Percentiles rank a stretch among this genome's conserved stretches.
Evolutionary conservation across 2,888 invertebrate species (phyloP).

Genomic region (Caenorhabditis japonica): DNA sequence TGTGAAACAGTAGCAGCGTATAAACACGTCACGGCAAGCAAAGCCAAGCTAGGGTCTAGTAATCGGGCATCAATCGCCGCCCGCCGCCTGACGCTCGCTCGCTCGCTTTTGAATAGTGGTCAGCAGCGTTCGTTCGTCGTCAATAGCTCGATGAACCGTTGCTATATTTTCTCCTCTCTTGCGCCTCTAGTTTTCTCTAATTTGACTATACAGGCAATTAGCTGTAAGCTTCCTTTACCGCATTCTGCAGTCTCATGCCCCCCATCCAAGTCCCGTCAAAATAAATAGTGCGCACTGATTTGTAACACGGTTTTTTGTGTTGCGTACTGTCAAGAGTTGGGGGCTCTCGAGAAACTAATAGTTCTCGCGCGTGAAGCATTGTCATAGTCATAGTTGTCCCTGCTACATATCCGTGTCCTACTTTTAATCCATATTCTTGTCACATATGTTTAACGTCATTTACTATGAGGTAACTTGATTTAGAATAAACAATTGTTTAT

Average conservation of each 20-base stretch:
- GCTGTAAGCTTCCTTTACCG: slow-evolving; percentile 20
- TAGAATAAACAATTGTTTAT: neutral
- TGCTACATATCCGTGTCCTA: slow-evolving; percentile 19
- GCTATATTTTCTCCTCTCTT: slow-evolving; percentile 10
- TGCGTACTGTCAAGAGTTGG: slow-evolving; percentile 37
- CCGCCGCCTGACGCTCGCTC: no score
- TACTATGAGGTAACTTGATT: slow-evolving; percentile 49
- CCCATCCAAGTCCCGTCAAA: slow-evolving; percentile 46
- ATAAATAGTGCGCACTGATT: slow-evolving; percentile 48
- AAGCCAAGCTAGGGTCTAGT: slow-evolving; percentile 38
- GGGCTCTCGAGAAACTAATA: slow-evolving; percentile 47
- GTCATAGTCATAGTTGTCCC: slow-evolving; percentile 20
- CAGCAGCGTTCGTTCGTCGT: slow-evolving; percentile 45
- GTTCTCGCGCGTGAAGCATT: slow-evolving; percentile 39
- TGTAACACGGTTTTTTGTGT: slow-evolving; percentile 47
- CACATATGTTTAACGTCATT: slow-evolving; percentile 50
- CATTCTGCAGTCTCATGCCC: slow-evolving; percentile 33
- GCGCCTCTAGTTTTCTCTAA: slow-evolving; percentile 32
- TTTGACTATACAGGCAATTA: slow-evolving; percentile 52
- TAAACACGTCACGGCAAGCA: slow-evolving; percentile 28
- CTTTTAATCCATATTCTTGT: slow-evolving; percentile 35
- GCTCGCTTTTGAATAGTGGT: slow-evolving; percentile 50
- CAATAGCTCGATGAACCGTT: slow-evolving; percentile 50
- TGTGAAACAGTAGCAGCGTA: slow-evolving; percentile 31
- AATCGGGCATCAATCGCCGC: slow-evolving; percentile 51